These are phyloP conservation scores for Heliconius ethilla DNA, from an alignment of 2,888 invertebrate species.

Conservation along the genomic window DNA sequence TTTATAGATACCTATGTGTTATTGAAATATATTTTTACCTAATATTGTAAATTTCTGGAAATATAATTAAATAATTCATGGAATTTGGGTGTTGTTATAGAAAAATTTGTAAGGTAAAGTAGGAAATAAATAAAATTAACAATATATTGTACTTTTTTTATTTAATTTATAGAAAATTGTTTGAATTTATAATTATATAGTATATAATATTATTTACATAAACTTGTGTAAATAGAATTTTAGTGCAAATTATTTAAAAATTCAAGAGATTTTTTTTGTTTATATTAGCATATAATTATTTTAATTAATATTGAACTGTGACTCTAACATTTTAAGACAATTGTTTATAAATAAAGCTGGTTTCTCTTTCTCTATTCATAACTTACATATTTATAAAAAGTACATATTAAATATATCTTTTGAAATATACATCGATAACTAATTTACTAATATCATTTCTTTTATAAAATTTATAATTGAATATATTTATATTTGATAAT, in stretches of 20 bases:
- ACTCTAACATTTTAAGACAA: not conserved
- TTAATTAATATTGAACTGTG: no score
- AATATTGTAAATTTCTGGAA: not conserved
- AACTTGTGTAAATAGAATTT: no score
- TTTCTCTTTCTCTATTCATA: no score
- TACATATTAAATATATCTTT: no score
- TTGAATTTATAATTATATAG: not conserved
- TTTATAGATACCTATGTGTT: not conserved
- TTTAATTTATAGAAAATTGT: not conserved
- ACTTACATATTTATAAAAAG: no score
- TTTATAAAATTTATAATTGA: no score
- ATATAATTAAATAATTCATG: not conserved
- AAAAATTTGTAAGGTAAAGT: not conserved
- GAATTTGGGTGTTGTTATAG: not conserved
- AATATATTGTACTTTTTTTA: not conserved
- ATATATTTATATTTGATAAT: no score
- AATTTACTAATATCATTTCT: no score
- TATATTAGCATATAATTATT: not conserved
- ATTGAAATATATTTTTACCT: not conserved
- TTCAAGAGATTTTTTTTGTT: not conserved
- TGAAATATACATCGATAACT: no score
- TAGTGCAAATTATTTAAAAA: no score
- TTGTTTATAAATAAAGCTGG: not conserved
- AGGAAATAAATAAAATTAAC: slow-evolving; percentile 5
- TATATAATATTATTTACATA: no score